Conservation (phyloP, 2,113 vertebrate species). For the Boleophthalmus pectinirostris region DNA sequence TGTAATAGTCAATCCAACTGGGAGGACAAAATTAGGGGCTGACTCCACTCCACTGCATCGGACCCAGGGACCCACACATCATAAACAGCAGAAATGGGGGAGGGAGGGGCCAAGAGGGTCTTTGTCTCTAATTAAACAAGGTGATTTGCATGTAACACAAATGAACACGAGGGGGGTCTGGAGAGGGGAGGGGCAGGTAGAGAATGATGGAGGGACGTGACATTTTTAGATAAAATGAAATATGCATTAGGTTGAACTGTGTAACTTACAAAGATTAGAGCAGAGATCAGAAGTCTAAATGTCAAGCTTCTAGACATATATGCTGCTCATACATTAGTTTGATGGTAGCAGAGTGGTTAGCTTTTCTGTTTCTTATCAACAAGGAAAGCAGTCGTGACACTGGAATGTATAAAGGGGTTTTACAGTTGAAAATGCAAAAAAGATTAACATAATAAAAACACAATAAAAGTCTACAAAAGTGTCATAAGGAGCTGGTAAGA, state of each 20-base stretch:
- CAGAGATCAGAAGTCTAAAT: background rate
- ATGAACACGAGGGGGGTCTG: conserved; percentile 47
- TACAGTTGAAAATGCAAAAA: too few relatives aligned
- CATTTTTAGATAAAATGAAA: background rate
- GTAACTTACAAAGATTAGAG: background rate
- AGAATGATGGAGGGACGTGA: background rate
- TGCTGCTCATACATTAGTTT: background rate
- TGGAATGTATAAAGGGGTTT: background rate
- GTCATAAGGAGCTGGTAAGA: too few relatives aligned
- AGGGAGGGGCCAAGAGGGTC: conserved; percentile 25
- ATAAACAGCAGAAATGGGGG: conserved; percentile 56
- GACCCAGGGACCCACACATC: conserved; percentile 59
- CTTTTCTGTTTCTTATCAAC: background rate
- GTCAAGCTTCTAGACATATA: background rate
- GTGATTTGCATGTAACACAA: conserved; percentile 75
- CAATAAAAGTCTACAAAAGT: too few relatives aligned
- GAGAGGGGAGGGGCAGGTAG: conserved; percentile 23
- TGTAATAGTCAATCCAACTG: conserved; percentile 75
- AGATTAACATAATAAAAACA: too few relatives aligned
- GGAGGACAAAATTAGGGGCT: conserved; percentile 77
- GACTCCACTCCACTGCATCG: conserved; percentile 32
- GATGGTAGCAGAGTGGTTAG: background rate
- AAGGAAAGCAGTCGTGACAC: background rate
- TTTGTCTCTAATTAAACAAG: conserved; percentile 79
- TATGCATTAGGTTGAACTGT: background rate